Evolutionary conservation across 2,113 vertebrate genomes (phyloP).

Genomic region (Poeciliopsis turrubarensis): DNA sequence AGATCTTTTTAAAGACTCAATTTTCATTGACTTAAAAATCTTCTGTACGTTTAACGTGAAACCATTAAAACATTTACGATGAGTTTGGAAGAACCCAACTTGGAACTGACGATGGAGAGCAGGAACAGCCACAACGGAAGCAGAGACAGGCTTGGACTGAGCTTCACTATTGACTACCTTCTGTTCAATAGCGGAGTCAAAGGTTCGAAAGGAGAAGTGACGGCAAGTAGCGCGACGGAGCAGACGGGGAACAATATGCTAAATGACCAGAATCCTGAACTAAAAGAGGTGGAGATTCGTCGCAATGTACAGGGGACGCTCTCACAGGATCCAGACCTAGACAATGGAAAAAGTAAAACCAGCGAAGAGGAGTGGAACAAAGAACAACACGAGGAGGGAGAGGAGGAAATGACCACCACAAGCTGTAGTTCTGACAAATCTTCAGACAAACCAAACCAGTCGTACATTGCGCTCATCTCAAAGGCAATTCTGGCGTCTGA

Average conservation of each 20-base stretch:
- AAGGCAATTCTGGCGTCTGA: conserved; percentile 84
- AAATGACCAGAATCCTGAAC: conserved; percentile 46
- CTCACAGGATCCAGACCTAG: conserved; percentile 17
- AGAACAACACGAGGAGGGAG: conserved; percentile 48
- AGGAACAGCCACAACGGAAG: conserved; percentile 40
- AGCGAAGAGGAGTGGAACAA: conserved; percentile 48
- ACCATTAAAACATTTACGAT: conserved; percentile 36
- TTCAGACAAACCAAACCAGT: conserved; percentile 81
- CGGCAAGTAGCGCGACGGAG: conserved; percentile 40
- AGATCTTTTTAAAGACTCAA: conserved; percentile 19
- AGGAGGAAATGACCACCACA: conserved; percentile 55
- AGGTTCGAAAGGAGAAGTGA: conserved; percentile 49
- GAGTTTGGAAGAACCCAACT: conserved; percentile 51
- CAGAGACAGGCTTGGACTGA: conserved; percentile 63
- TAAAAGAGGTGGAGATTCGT: conserved; percentile 47
- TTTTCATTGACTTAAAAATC: conserved; percentile 30
- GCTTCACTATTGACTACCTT: conserved; percentile 85
- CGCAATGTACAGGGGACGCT: conserved; percentile 30
- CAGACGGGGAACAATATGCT: conserved; percentile 36
- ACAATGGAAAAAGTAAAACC: conserved; percentile 33
- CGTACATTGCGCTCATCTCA: conserved; percentile 87
- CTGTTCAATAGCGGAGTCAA: conserved; percentile 76
- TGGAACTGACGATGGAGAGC: conserved; percentile 66
- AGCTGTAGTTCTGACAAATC: conserved; percentile 27
- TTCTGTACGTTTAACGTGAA: conserved; percentile 20